Percentiles rank a stretch among this genome's conserved stretches.
These are phyloP conservation scores for Aphyosemion australe DNA, from an alignment of 2,113 vertebrate genomes.

Conservation along the genomic window DNA sequence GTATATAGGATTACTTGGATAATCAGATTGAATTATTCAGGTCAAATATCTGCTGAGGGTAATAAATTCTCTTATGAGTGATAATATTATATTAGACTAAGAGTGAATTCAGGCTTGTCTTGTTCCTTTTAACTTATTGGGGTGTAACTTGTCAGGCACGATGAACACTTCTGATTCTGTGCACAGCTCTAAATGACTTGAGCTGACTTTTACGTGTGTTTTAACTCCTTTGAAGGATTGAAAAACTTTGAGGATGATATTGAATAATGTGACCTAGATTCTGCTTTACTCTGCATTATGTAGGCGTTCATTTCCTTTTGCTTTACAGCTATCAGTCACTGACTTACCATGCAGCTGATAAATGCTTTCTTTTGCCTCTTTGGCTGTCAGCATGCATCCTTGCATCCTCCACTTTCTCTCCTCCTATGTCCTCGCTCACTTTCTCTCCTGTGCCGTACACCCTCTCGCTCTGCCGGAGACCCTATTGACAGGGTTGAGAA, in stretches of 20 bases:
- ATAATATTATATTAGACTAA: neutral
- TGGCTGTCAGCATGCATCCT: neutral
- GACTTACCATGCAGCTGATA: neutral
- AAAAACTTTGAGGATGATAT: constrained; percentile 1
- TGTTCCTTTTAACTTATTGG: neutral
- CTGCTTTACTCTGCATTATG: neutral
- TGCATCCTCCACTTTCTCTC: neutral
- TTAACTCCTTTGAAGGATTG: neutral
- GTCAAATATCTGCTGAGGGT: no score
- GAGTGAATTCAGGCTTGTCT: neutral
- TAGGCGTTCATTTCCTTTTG: constrained; percentile 5
- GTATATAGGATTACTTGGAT: no score
- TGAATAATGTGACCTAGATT: constrained; percentile 10
- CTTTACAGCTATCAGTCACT: constrained; percentile 2
- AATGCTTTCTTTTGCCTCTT: constrained; percentile 8
- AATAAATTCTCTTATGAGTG: no score
- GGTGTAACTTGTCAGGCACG: neutral
- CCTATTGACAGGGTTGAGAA: constrained; percentile 44
- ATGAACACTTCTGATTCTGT: neutral
- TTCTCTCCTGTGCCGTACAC: neutral
- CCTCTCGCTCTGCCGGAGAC: constrained; percentile 3
- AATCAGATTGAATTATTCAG: no score
- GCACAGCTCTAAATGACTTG: neutral
- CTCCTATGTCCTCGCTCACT: constrained; percentile 2
- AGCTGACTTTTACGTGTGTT: neutral